Conservation (phyloP, 1,140 invertebrate genomes). For the Orchesella cincta region DNA sequence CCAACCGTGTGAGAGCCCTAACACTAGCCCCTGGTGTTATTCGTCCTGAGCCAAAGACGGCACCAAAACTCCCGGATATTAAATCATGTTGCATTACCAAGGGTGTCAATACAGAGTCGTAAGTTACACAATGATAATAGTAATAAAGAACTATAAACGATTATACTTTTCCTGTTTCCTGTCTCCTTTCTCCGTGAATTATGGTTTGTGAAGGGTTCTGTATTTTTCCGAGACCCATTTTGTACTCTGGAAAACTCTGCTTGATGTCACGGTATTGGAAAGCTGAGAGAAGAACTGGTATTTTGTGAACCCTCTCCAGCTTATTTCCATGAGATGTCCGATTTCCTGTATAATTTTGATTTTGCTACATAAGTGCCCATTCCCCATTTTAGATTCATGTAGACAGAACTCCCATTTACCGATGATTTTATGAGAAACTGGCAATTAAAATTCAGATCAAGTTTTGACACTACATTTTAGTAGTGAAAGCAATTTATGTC, state of each 20-base stretch:
- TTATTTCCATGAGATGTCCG: too few relatives aligned
- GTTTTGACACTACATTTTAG: conserved; percentile 24
- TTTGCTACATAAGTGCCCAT: background rate
- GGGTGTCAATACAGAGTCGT: conserved; percentile 70
- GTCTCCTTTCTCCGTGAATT: conserved; percentile 18
- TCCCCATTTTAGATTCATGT: background rate
- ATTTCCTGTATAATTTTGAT: background rate
- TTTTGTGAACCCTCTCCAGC: too few relatives aligned
- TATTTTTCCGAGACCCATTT: background rate
- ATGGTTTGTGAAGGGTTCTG: background rate
- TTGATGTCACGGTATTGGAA: too few relatives aligned
- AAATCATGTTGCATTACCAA: conserved; percentile 69
- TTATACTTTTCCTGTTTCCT: conserved; percentile 30
- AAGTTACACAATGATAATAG: conserved; percentile 39
- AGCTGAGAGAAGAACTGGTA: too few relatives aligned
- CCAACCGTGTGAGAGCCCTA: conserved; percentile 67
- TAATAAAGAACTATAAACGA: background rate
- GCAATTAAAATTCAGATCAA: conserved; percentile 30
- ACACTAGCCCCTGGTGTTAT: conserved; percentile 66
- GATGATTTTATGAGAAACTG: conserved; percentile 31
- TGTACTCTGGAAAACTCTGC: background rate
- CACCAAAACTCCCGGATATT: conserved; percentile 70
- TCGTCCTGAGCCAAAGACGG: conserved; percentile 60
- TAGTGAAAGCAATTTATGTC: conserved; percentile 25
- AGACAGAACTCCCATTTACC: background rate